These are phyloP conservation scores for Mormyrus proboscirostris DNA, from an alignment of 2,797 vertebrate species.

Conservation along the genomic window DNA sequence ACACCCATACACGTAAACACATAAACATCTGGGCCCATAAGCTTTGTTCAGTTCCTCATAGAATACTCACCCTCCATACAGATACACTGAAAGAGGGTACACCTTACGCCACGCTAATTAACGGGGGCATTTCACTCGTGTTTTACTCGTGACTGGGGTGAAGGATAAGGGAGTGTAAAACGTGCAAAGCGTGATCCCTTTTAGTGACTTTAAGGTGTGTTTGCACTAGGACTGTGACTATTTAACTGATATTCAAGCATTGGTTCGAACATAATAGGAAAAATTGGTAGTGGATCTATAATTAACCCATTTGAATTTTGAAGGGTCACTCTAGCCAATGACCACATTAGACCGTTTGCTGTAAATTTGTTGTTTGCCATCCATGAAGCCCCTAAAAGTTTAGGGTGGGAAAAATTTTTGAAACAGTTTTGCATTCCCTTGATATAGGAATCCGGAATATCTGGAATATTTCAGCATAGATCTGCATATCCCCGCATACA, in stretches of 20 bases:
- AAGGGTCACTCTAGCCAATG: neutral
- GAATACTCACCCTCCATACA: neutral
- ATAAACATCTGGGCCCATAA: neutral
- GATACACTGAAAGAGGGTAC: neutral
- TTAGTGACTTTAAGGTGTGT: neutral
- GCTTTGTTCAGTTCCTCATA: neutral
- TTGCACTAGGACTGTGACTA: neutral
- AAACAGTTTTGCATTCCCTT: too few species aligned
- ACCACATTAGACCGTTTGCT: neutral
- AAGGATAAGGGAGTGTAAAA: neutral
- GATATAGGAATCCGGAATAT: neutral
- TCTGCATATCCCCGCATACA: neutral
- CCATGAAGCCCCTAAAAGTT: neutral
- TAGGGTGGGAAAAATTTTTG: neutral
- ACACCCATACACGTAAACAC: neutral
- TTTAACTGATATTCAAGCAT: neutral
- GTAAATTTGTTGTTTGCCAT: neutral
- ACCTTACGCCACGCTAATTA: neutral
- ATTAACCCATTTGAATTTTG: neutral
- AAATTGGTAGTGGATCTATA: neutral
- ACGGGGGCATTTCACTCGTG: neutral
- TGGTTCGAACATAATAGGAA: neutral
- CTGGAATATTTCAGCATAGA: neutral
- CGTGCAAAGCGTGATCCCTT: neutral
- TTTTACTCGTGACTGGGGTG: neutral